These are phyloP conservation scores for Takifugu ocellatus DNA, from an alignment of 2,797 vertebrate genomes.

Conservation along the genomic window DNA sequence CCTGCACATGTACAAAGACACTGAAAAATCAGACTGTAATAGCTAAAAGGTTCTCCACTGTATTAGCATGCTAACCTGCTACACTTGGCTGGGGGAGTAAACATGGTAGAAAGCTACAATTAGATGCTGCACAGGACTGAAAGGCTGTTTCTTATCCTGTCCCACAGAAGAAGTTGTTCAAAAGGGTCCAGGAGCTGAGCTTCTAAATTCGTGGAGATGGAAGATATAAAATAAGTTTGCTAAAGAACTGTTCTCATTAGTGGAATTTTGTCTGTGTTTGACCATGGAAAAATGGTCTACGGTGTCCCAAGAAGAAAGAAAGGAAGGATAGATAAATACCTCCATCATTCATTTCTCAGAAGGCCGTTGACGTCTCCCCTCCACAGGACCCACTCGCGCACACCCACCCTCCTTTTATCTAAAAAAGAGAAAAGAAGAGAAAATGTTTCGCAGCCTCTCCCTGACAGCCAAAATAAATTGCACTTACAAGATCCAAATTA, in stretches of 20 bases:
- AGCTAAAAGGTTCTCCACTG: background rate
- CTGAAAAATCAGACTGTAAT: background rate
- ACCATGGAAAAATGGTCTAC: no score
- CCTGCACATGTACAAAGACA: no score
- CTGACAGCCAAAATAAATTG: conserved; percentile 80
- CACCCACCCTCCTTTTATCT: conserved; percentile 58
- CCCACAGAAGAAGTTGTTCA: no score
- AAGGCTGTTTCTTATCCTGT: background rate
- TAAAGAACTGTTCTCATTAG: no score
- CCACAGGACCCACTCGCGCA: conserved; percentile 35
- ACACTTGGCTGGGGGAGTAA: background rate
- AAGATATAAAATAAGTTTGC: no score
- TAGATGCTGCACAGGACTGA: no score
- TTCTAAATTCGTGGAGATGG: background rate
- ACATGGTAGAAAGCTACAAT: background rate
- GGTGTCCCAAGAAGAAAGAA: no score
- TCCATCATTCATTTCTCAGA: conserved; percentile 13
- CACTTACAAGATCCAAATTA: conserved; percentile 81
- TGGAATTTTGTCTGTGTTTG: no score
- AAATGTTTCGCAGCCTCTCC: conserved; percentile 69
- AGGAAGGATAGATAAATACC: no score
- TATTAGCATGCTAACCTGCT: background rate
- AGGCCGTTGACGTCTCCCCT: conserved; percentile 48
- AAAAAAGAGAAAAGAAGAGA: conserved; percentile 47
- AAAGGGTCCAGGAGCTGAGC: no score